Base-by-base conservation (phyloP, 1,140 invertebrate genomes). In the Vollenhovia emeryi region DNA sequence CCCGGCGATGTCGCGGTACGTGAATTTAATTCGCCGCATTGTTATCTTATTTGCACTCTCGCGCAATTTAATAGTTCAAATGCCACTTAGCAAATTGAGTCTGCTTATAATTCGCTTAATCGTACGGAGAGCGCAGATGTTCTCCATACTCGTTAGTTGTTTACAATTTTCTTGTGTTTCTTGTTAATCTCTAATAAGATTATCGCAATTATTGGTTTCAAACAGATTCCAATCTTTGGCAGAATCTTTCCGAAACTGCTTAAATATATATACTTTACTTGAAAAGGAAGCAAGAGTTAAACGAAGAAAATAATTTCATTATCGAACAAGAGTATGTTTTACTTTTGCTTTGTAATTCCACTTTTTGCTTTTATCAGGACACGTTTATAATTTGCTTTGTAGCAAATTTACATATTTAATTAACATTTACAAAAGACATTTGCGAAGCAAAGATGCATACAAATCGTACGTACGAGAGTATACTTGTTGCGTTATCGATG, bases 401-500 rank as follows among this genome's bases (percentile, higher is more conserved):
- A 18, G 27, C 3, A 57, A 27, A 60, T 30, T 60, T 60, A 60
- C 57, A 59, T 8, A 7, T 7, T 15, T 30, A 18, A 3, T 7
- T 18, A 57, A 57, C 11, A 57, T 13, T 24, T 27, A 24, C 1
- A 57, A 57, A 5, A 57, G 1, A 57, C 3, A 24, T 3, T 11
- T 27, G 55, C 24, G 4, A n/a, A 50, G 48, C 13, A 13, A 36
- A 36, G 6, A 6, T 36, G 33, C 33, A n/a, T 6, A 50, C n/a
- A 52, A 57, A 57, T 24, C 21, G 52, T 24, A 57, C 15, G 27
- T 21, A 36, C n/a, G 64, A 60, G 18, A 59, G 8, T 43, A 71
- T 55, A 76, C 48, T 6, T 45, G 24, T 36, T 69, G 7, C 62
- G 27, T 82, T 76, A 87, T 74, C 80, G 27, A 68, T 94, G 93